These are phyloP conservation scores for Hydrolagus affinis DNA, from an alignment of 2,113 vertebrate species.

Conservation along the genomic window DNA sequence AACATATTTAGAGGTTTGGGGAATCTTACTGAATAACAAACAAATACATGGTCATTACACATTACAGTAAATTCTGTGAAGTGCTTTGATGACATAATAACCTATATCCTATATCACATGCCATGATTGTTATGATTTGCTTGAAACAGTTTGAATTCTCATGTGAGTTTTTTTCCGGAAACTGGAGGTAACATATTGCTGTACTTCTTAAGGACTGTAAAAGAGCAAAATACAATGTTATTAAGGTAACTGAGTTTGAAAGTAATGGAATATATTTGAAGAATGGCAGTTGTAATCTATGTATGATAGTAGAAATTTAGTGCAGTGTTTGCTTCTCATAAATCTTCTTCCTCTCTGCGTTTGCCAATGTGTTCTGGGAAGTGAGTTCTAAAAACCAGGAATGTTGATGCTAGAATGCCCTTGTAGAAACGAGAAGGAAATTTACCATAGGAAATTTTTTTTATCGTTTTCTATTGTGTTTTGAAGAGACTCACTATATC, in stretches of 20 bases:
- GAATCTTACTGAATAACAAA: not conserved
- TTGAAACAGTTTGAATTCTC: too few relatives aligned
- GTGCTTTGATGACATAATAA: not conserved
- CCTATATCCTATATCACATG: too few relatives aligned
- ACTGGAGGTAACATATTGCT: not conserved
- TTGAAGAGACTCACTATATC: not conserved
- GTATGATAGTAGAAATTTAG: too few relatives aligned
- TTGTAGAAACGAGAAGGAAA: not conserved
- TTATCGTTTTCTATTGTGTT: not conserved
- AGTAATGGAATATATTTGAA: not conserved
- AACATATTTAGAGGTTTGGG: too few relatives aligned
- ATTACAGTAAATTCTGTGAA: not conserved
- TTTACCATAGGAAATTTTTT: not conserved
- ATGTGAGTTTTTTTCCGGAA: not conserved
- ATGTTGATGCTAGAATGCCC: not conserved
- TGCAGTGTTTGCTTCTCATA: not conserved
- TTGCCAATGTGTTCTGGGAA: not conserved
- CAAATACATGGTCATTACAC: too few relatives aligned
- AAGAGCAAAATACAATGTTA: not conserved
- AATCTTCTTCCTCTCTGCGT: not conserved
- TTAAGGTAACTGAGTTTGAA: not conserved
- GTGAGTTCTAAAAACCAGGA: not conserved
- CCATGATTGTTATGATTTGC: too few relatives aligned
- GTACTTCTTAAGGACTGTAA: not conserved
- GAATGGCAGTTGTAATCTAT: not conserved